Base-by-base conservation (phyloP, 2,797 vertebrate genomes). In the Arctocebus calabarensis region DNA sequence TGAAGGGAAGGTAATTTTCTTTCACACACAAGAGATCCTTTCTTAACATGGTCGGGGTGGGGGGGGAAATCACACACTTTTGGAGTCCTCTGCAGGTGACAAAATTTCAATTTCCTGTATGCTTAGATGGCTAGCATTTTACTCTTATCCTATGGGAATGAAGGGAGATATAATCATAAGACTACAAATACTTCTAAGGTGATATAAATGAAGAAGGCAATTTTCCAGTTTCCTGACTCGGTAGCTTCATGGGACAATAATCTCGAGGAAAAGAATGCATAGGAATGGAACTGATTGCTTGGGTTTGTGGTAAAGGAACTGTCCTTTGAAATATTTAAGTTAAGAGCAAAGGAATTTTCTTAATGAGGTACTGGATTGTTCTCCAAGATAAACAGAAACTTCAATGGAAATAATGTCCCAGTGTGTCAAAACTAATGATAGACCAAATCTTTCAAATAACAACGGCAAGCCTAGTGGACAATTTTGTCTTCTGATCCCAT, bases 171-270 rank as follows among this genome's bases (percentile, higher is more conserved):
- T 85, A 90, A 97, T 97, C 95, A 85, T 84, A 74, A 93, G 68
- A 34, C 89, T 93, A 94, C 96, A 94, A 89, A 88, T 94, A 83
- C 84, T 92, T 90, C 57, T 57, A 90, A 95, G 95, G 89, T 96
- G 94, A 91, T 95, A 96, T 90, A 96, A 96, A 93, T 88, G 94
- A 88, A 93, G 94, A 95, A 90, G 95, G 95, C 96, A 92, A 88
- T 97, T 97, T 97, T 88, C 97, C 88, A 88, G 96, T 95, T 97
- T 97, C 97, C 95, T 96, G 94, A 93, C 87, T 93, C 95, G 77
- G 97, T 96, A 93, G 92, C 96, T 97, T 96, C 96, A 86, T 95
- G 94, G 94, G 97, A 95, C 95, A 94, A 57, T 96, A 95, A 96
- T 81, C 92, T 94, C 14, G 84, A 96, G 86, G 88, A 37, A 92